Evolutionary conservation across 2,797 vertebrate genomes (phyloP).

Genomic region (Craterocephalus amniculus): DNA sequence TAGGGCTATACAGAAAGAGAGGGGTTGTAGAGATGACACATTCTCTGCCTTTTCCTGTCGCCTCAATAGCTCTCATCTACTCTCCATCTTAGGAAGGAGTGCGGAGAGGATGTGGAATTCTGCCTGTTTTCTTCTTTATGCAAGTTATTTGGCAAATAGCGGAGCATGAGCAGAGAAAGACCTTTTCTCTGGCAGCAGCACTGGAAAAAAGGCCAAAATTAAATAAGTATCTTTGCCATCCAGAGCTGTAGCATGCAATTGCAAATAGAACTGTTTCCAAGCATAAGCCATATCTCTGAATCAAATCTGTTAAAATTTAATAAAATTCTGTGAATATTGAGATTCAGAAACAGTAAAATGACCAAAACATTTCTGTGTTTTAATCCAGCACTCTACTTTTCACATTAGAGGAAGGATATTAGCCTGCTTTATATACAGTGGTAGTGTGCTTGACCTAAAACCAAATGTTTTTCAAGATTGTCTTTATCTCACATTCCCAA

Average conservation of each 20-base stretch:
- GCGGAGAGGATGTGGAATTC: constrained; percentile 61
- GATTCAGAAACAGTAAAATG: neutral
- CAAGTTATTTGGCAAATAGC: constrained; percentile 62
- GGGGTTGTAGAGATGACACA: constrained; percentile 48
- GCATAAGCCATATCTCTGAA: constrained; percentile 8
- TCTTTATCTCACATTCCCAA: no score
- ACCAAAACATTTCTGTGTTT: neutral
- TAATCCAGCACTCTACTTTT: neutral
- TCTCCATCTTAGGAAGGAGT: constrained; percentile 55
- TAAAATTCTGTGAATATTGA: constrained; percentile 15
- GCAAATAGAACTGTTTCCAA: neutral
- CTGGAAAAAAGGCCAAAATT: constrained; percentile 33
- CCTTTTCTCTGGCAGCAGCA: constrained; percentile 44
- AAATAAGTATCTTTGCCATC: constrained; percentile 25
- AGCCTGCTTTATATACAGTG: neutral
- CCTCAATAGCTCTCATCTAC: constrained; percentile 62
- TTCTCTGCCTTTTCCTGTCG: constrained; percentile 54
- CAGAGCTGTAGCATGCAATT: constrained; percentile 25
- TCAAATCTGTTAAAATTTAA: constrained; percentile 13
- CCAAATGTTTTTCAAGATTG: neutral
- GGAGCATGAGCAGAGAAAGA: constrained; percentile 48
- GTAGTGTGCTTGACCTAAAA: neutral
- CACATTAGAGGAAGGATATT: neutral
- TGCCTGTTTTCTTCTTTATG: constrained; percentile 63
- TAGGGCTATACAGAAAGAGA: constrained; percentile 26